A percentile compares a stretch with the other conserved stretches of the same genome.
Evolutionary conservation across 2,113 vertebrate species (phyloP).

Genomic region (Rhinopomastus cyanomelas): DNA sequence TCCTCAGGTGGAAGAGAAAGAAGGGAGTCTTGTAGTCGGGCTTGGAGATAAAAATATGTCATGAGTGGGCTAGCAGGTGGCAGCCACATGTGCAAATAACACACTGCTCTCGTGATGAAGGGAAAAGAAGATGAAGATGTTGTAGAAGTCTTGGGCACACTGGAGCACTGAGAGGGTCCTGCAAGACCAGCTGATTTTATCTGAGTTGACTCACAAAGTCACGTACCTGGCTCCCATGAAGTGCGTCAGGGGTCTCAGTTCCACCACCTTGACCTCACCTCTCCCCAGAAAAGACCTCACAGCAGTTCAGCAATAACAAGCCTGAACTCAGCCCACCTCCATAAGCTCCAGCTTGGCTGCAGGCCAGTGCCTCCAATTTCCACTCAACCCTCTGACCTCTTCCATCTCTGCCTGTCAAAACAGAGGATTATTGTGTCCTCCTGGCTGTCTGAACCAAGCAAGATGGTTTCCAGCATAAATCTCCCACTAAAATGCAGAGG

Average conservation of each 20-base stretch:
- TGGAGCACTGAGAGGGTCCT: neutral
- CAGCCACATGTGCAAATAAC: neutral
- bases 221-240: accelerated
- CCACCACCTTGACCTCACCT: neutral
- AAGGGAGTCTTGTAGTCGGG: neutral
- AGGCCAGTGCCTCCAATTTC: neutral
- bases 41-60: neutral
- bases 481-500: neutral
- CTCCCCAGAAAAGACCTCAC: neutral
- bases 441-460: neutral
- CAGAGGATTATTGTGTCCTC: neutral
- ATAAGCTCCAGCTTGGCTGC: neutral
- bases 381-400: neutral
- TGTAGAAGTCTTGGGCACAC: accelerated
- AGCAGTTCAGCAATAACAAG: neutral
- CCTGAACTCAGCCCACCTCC: neutral
- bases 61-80: neutral
- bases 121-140: neutral
- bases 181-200: neutral
- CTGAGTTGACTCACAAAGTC: neutral
- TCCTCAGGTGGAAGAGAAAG: neutral
- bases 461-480: neutral
- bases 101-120: neutral
- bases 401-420: neutral
- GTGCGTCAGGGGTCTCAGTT: neutral